Evolutionary conservation across 2,797 vertebrate species (phyloP), one percentile per base, ranked within the genome.

Genomic region (Chaunax sp.): DNA sequence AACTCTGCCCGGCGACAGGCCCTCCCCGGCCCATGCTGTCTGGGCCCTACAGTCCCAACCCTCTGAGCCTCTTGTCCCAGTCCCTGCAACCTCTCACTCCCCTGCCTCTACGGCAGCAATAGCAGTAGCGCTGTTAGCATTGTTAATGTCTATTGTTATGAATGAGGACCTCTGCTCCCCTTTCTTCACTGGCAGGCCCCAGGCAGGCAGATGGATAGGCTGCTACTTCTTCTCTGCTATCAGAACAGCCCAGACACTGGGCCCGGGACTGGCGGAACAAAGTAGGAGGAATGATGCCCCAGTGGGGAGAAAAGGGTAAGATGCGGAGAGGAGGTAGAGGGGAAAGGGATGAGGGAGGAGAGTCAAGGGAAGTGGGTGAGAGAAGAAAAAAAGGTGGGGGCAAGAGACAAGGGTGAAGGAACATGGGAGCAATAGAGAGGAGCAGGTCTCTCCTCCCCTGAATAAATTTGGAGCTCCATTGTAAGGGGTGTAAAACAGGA

Each of bases 81-180:
- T 73, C 78, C 72, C 68, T 52, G 49, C 80, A 84, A 77, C 82
- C 83, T 78, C 72, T 72, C 18, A 46, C 71, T 87, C 87, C 84
- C 70, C 76, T 78, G 81, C 77, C 78, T 85, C 85, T 59, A 43
- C 70, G 51, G 80, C 75, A 55, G 84, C 77, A 87, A 77, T 35
- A 35, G 33, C 87, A 77, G 85, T 84, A 85, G 74, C 30, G 77
- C 90, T 92, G 90, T 91, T 92, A 92, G 92, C 89, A 90, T 93
- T 94, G 90, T 94, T 93, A 93, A 92, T 92, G 90, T 87, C 90
- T 77, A 93, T 94, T 95, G 93, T 94, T 93, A 92, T 92, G 92
- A 94, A 94, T 90, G 91, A 92, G 91, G 93, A 92, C 92, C 93
- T 94, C 90, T 92, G 91, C 90, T 90, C 92, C 85, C 72, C 85